Base-by-base conservation (phyloP, 2,888 invertebrate species). In the Drosophila neutralis region DNA sequence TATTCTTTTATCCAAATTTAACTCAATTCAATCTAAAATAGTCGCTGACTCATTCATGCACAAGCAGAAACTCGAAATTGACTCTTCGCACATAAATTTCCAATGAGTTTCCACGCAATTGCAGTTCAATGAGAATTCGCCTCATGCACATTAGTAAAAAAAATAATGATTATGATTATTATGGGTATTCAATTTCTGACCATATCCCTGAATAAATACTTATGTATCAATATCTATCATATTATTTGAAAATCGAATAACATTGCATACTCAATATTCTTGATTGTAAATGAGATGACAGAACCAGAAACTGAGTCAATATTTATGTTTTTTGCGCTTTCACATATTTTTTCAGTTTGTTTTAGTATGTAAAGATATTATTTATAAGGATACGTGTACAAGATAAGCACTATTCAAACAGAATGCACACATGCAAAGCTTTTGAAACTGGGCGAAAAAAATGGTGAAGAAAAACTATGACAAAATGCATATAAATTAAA, bases 91-190 rank as follows among this genome's bases (percentile, higher is more conserved):
- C 72, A 73, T 78, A 73, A 78, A 78, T 80, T 63, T 56, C n/a
- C 73, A 66, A 83, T 83, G 31, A 71, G 45, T 72, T 82, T 83
- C 82, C 84, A 79, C 71, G 61, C 78, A 83, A 87, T 89, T 84
- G 71, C 71, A 67, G 64, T 69, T 61, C 53, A 69, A 72, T 68
- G 65, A 35, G 61, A 75, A 53, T 31, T 62, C 33, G 49, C 33
- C 63, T 38, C 8, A 33, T 63, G 73, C 35, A 57, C 51, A 67
- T 72, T 72, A 33, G 31, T 31, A 13, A 52, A 64, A 60, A 60
- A 61, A 35, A 45, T 65, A 54, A 65, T 73, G 59, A 56, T 73
- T 58, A 60, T 58, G 36, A 68, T 65, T 69, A 69, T 77, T 68
- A 69, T 54, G 38, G 53, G 45, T 62, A 42, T 56, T 57, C 45